A percentile compares a stretch with the other conserved stretches of the same genome.
Evolutionary conservation across 1,140 invertebrate species (phyloP).

Genomic region (Acromyrmex heyeri): DNA sequence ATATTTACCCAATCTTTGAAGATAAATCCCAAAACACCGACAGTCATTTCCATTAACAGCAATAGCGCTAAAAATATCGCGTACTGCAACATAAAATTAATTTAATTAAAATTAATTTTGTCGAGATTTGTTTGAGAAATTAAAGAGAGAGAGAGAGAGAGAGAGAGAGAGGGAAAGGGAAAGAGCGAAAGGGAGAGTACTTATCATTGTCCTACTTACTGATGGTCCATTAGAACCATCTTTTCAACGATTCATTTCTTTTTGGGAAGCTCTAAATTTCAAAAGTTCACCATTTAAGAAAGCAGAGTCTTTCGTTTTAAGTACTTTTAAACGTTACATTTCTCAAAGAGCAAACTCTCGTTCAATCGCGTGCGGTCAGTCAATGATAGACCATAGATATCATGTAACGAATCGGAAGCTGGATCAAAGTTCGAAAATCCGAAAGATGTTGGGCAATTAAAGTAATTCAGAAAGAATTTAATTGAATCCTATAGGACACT

Average conservation of each 20-base stretch:
- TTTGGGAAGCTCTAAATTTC: neutral
- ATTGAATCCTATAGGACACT: slow-evolving; percentile 82
- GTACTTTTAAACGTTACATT: slow-evolving; percentile 47
- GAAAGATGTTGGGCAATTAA: slow-evolving; percentile 48
- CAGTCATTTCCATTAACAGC: slow-evolving; percentile 95
- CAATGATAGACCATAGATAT: slow-evolving; percentile 48
- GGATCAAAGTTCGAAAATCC: slow-evolving; percentile 55
- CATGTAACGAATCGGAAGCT: slow-evolving; percentile 47
- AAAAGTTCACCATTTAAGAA: slow-evolving; percentile 12
- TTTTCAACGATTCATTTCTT: slow-evolving; percentile 12
- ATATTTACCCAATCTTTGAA: slow-evolving; percentile 97
- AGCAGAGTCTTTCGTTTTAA: neutral
- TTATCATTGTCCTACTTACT: neutral
- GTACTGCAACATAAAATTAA: slow-evolving; percentile 90
- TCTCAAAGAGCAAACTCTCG: slow-evolving; percentile 38
- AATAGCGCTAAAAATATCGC: slow-evolving; percentile 96
- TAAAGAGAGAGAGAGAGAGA: neutral
- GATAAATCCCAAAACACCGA: slow-evolving; percentile 96
- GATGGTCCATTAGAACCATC: neutral
- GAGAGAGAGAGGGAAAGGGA: too few relatives aligned
- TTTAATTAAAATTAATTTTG: neutral
- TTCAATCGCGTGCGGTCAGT: slow-evolving; percentile 1
- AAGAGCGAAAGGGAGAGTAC: too few relatives aligned
- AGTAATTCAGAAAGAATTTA: slow-evolving; percentile 35
- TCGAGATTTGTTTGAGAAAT: neutral